These are phyloP conservation scores for Tonatia bakeri DNA, from an alignment of 2,113 vertebrate genomes.

Conservation along the genomic window DNA sequence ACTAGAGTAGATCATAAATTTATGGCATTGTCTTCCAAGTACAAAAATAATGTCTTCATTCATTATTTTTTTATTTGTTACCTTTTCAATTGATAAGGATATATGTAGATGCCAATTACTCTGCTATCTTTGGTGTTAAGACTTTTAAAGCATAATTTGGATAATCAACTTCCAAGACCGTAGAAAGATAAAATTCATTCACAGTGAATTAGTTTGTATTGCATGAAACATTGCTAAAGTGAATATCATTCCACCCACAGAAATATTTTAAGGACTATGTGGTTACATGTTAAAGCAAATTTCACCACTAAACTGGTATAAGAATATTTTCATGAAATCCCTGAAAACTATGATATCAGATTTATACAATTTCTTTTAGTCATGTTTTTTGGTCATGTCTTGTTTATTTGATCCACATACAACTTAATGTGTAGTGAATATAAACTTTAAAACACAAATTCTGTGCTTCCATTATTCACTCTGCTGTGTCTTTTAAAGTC, in stretches of 20 bases:
- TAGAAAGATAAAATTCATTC: neutral
- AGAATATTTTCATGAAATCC: neutral
- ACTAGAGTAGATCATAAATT: neutral
- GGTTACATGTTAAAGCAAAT: neutral
- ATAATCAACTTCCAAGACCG: conserved; percentile 5
- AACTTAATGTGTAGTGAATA: neutral
- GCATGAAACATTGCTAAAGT: neutral
- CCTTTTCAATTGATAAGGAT: neutral
- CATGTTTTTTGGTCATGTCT: neutral
- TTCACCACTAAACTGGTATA: neutral
- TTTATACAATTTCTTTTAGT: neutral
- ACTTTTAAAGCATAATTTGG: neutral
- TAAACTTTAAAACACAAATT: neutral
- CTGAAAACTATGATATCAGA: neutral
- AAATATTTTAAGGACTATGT: neutral
- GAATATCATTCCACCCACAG: neutral
- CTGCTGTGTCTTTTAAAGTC: neutral
- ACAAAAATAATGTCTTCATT: conserved; percentile 16
- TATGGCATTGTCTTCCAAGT: neutral
- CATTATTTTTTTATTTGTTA: neutral
- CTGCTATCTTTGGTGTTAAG: neutral
- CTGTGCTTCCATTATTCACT: neutral
- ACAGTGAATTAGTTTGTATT: neutral
- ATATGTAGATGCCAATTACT: neutral
- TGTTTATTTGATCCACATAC: neutral